A percentile compares a stretch with the other conserved stretches of the same genome.
phyloP scores from a whole-genome alignment of 1,140 invertebrate genomes.

The Theocolax elegans region DNA sequence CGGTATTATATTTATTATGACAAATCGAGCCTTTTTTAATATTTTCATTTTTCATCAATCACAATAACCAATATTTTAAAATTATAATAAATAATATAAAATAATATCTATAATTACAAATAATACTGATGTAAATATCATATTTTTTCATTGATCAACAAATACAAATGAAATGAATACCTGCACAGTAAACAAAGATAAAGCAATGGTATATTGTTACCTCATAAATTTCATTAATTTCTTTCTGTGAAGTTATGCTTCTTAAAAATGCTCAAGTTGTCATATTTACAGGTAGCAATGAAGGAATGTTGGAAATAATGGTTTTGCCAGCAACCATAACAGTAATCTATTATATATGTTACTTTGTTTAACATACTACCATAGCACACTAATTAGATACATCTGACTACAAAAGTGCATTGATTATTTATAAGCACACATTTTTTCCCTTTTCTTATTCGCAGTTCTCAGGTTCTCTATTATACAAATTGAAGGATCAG shows the following conservation, averaged over 20 bases:
- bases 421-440: slow-evolving; percentile 33
- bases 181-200: no score
- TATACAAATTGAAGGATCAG: slow-evolving; percentile 11
- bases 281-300: slow-evolving; percentile 24
- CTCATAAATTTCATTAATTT: no score
- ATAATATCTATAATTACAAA: neutral
- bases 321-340: slow-evolving; percentile 42
- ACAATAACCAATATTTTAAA: no score
- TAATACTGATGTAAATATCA: no score
- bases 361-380: slow-evolving; percentile 16
- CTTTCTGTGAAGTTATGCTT: no score
- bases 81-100: neutral
- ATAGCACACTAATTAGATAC: slow-evolving; percentile 28
- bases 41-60: neutral
- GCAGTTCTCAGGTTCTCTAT: slow-evolving; percentile 22
- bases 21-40: slow-evolving; percentile 17
- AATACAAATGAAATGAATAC: no score
- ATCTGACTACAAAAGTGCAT: slow-evolving; percentile 38
- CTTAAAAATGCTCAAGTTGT: slow-evolving; percentile 28
- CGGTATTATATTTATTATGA: slow-evolving; percentile 5
- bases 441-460: slow-evolving; percentile 20
- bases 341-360: slow-evolving; percentile 28
- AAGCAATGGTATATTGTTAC: no score
- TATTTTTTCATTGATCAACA: no score
- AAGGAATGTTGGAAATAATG: slow-evolving; percentile 29